Evolutionary conservation across 1,140 invertebrate genomes (phyloP).

Genomic region (Drosophila mayri): DNA sequence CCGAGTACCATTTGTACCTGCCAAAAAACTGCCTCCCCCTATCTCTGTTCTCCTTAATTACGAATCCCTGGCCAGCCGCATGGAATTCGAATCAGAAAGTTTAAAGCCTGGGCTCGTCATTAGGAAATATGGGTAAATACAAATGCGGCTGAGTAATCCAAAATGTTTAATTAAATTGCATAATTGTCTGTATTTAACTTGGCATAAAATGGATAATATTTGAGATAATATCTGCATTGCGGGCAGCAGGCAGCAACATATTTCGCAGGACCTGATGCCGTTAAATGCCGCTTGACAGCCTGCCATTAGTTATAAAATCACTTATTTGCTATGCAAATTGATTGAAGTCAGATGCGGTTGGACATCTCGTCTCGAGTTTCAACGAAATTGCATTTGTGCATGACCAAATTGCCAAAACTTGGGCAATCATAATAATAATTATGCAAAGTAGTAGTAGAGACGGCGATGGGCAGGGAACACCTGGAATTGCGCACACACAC

Average conservation of each 20-base stretch:
- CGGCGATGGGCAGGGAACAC: conserved; percentile 42
- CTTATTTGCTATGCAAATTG: conserved; percentile 49
- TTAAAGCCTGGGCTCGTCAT: conserved; percentile 3
- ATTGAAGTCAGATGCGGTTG: conserved; percentile 31
- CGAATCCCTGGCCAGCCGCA: conserved; percentile 1
- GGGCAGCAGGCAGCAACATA: conserved; percentile 5
- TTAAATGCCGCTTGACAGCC: conserved; percentile 24
- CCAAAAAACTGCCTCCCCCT: not conserved
- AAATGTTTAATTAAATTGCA: conserved; percentile 36
- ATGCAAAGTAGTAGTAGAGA: conserved; percentile 56
- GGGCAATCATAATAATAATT: conserved; percentile 75
- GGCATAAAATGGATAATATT: conserved; percentile 18
- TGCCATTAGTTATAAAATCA: conserved; percentile 56
- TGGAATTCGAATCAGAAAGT: conserved; percentile 14
- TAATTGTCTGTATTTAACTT: conserved; percentile 19
- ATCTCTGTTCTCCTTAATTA: not conserved
- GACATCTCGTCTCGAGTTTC: conserved; percentile 15
- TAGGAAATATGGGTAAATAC: conserved; percentile 1
- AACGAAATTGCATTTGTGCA: conserved; percentile 56
- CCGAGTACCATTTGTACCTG: conserved; percentile 5
- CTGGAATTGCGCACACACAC: conserved; percentile 51
- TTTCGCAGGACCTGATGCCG: not conserved
- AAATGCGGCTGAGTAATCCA: conserved; percentile 11
- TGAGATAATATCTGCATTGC: conserved; percentile 20
- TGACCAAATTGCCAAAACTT: conserved; percentile 58